Base-by-base conservation (phyloP, 2,888 invertebrate species). In the Petrolisthes cinctipes region DNA sequence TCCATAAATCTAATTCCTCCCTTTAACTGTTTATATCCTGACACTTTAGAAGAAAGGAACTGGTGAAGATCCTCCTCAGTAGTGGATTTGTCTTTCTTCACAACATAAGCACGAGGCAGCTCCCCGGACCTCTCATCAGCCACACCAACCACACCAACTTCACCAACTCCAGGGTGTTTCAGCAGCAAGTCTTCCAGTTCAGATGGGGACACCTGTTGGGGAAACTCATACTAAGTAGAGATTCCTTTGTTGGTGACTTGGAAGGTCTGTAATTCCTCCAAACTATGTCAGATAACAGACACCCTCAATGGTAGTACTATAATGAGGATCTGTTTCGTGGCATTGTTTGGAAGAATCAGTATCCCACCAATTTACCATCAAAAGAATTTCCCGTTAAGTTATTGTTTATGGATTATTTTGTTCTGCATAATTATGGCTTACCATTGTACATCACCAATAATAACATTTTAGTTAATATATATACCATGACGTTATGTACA, bases 121-220 rank as follows among this genome's bases (percentile, higher is more conserved):
- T 97, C 97, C 5, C 97, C 97, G 61, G 93, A 94, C 11, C 93
- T 92, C 0, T 94, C 93, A 92, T 97, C 95, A 0, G 95, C 95
- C 20, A 96, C 93, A 0, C 97, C 97, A 88, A 97, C 94, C 0
- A 98, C 97, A 0, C 96, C 97, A 0, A 96, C 97, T 91, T 98
- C 98, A 11, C 94, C 92, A 0, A 98, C 94, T 51, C 94, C 94
- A 0, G 96, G 95, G 92, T 96, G 96, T 75, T 94, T 94, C 88
- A 96, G 94, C 0, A 97, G 92, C 4, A 96, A 92, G 83, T 94
- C 95, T 93, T 98, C 98, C 54, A 98, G 92, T 93, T 98, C 98
- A 0, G 97, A 97, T 23, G 98, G 98, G 11, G 97, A 95, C 7
- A 98, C 97, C 95, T 97, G 95, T 92, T 5, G n/a, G n/a, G 94